Conservation (phyloP, 1,140 invertebrate species). For the Papilio glaucus region DNA sequence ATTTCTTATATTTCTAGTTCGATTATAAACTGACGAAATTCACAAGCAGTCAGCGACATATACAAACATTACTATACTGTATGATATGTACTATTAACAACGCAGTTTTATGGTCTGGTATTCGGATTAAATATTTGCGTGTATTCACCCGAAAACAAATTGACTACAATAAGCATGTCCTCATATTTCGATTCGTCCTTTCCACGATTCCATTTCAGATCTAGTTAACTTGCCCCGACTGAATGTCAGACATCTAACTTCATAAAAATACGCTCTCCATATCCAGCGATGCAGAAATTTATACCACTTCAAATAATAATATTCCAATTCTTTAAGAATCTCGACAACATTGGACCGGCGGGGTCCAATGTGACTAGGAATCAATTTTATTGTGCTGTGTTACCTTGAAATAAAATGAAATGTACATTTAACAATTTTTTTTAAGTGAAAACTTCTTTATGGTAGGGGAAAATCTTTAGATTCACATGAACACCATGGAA, state of each 20-base stretch:
- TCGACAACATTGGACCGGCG: neutral
- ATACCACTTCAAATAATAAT: conserved; percentile 2
- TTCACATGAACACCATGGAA: too few relatives aligned
- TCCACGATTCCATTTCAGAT: conserved; percentile 14
- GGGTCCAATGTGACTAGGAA: neutral
- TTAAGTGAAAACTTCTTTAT: neutral
- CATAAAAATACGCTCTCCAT: conserved; percentile 14
- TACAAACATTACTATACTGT: too few relatives aligned
- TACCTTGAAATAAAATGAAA: neutral
- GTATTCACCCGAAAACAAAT: neutral
- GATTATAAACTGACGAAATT: too few relatives aligned
- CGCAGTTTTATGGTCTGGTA: too few relatives aligned
- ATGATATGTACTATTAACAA: too few relatives aligned
- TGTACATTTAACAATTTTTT: neutral
- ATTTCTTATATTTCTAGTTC: too few relatives aligned
- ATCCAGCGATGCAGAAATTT: conserved; percentile 9
- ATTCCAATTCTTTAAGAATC: conserved; percentile 4
- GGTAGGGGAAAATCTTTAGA: too few relatives aligned
- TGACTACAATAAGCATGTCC: neutral
- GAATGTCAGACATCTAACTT: conserved; percentile 31
- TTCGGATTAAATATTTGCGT: neutral
- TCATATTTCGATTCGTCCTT: neutral
- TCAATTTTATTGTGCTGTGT: neutral
- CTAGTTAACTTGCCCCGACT: neutral
- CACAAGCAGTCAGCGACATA: too few relatives aligned